These are phyloP conservation scores for Trissolcus basalis DNA, from an alignment of 1,140 invertebrate genomes.

Conservation along the genomic window DNA sequence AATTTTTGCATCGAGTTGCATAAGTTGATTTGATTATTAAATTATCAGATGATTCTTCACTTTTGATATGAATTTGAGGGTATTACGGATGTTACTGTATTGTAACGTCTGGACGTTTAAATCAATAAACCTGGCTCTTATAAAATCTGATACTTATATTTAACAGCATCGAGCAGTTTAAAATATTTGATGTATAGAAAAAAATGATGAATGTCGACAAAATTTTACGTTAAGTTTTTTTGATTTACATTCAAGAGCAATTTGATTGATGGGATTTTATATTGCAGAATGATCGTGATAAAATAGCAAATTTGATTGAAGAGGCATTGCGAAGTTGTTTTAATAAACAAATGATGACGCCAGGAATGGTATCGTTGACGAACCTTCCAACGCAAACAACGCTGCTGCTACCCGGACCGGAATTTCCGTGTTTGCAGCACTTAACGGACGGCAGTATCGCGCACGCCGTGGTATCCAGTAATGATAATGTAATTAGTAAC, in stretches of 20 bases:
- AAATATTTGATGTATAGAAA: too few species aligned
- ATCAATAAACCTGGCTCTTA: constrained; percentile 27
- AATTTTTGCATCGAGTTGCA: too few species aligned
- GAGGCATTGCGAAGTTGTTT: constrained; percentile 74
- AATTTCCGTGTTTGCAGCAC: constrained; percentile 70
- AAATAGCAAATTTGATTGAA: constrained; percentile 75
- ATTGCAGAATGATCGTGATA: constrained; percentile 76
- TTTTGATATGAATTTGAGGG: constrained; percentile 7
- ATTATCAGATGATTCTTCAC: not conserved
- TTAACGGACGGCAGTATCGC: constrained; percentile 64
- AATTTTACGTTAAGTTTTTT: not conserved
- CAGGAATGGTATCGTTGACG: constrained; percentile 72
- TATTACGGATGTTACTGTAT: too few species aligned
- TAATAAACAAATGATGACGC: constrained; percentile 71
- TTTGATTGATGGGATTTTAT: not conserved
- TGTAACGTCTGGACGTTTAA: too few species aligned
- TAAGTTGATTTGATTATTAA: too few species aligned
- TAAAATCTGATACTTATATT: constrained; percentile 2
- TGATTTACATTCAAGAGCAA: not conserved
- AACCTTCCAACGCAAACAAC: constrained; percentile 74
- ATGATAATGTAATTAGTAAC: constrained; percentile 71
- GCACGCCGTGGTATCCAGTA: constrained; percentile 65
- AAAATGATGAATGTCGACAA: too few species aligned
- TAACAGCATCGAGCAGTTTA: constrained; percentile 3
- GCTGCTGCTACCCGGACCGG: constrained; percentile 68